Evolutionary conservation across 1,140 invertebrate genomes (phyloP).

Genomic region (Drosophila seguyi): DNA sequence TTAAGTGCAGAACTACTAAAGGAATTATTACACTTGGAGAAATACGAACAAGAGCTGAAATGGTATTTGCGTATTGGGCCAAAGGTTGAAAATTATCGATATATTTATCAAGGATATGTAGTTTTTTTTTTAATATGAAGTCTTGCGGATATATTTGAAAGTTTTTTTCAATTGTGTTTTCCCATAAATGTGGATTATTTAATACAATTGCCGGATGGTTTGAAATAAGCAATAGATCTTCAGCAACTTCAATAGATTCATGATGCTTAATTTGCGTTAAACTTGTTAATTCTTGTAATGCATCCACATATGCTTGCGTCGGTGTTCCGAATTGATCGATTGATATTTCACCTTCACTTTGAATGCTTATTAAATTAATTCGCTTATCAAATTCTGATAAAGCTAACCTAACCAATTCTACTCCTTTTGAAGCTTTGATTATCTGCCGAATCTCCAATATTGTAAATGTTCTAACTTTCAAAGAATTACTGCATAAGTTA

Average conservation of each 20-base stretch:
- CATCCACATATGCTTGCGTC: conserved; percentile 72
- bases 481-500: conserved; percentile 86
- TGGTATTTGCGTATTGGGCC: conserved; percentile 87
- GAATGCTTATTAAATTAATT: conserved; percentile 87
- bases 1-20: conserved; percentile 85
- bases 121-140: conserved; percentile 60
- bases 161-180: conserved; percentile 58
- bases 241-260: conserved; percentile 86
- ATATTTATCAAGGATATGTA: conserved; percentile 25
- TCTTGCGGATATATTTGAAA: conserved; percentile 59
- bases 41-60: conserved; percentile 88
- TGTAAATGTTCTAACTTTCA: conserved; percentile 81
- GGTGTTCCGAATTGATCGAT: conserved; percentile 84
- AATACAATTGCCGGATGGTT: conserved; percentile 89
- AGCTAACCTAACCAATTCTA: conserved; percentile 81
- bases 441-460: conserved; percentile 76
- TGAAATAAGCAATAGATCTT: conserved; percentile 88
- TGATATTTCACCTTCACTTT: conserved; percentile 79
- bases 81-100: conserved; percentile 65
- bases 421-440: conserved; percentile 35
- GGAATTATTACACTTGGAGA: conserved; percentile 89
- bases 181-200: conserved; percentile 82
- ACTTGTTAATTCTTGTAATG: conserved; percentile 65
- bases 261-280: conserved; percentile 85
- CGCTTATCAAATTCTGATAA: conserved; percentile 88